Conservation (phyloP, 1,140 invertebrate species). For the Babylonia areolata region DNA sequence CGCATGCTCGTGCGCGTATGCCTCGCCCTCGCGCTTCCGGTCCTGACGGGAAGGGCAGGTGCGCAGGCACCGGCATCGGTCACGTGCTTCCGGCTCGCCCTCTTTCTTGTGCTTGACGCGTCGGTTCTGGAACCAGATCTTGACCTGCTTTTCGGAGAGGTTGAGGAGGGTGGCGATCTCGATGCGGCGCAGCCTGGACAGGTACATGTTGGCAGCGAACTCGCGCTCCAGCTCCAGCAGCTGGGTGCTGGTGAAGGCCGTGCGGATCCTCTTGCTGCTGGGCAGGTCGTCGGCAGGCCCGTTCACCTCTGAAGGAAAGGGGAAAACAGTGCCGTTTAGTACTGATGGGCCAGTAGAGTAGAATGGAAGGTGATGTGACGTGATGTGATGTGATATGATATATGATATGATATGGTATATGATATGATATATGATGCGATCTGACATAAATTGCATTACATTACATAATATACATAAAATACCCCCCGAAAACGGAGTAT, state of each 20-base stretch:
- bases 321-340: no score
- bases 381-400: no score
- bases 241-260: conserved; percentile 80
- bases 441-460: neutral
- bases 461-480: no score
- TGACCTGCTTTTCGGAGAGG: conserved; percentile 89
- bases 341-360: no score
- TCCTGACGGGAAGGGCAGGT: conserved; percentile 58
- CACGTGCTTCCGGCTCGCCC: conserved; percentile 63
- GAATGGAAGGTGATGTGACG: no score
- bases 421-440: no score
- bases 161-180: conserved; percentile 81
- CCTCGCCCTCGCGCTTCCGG: neutral
- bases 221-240: conserved; percentile 80
- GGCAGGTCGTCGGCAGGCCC: conserved; percentile 68
- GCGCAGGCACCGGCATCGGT: conserved; percentile 79
- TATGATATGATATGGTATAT: no score
- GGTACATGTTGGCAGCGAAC: conserved; percentile 80
- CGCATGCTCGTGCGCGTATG: neutral
- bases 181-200: conserved; percentile 79
- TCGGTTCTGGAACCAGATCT: conserved; percentile 81
- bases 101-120: conserved; percentile 94
- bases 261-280: conserved; percentile 78
- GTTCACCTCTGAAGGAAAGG: conserved; percentile 57
- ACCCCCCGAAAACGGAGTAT: no score